Percentiles rank a stretch among this genome's conserved stretches.
phyloP scores from a whole-genome alignment of 2,888 invertebrate genomes.

The Microplitis deprimator region DNA sequence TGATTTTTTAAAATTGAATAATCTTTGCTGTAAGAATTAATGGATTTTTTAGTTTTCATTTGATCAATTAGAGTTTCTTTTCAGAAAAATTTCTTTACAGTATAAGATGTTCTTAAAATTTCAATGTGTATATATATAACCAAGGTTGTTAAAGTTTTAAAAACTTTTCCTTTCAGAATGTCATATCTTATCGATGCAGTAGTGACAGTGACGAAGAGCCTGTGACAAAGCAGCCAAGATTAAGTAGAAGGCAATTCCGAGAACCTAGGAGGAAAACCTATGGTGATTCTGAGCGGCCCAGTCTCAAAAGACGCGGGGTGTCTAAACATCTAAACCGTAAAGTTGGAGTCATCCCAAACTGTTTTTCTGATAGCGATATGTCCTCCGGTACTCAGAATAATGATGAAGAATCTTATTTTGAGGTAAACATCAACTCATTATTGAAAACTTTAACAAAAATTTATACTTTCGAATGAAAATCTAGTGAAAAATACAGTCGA shows the following conservation, averaged over 20 bases:
- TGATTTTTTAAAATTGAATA: too few relatives aligned
- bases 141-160: neutral
- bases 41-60: too few relatives aligned
- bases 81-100: too few relatives aligned
- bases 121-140: too few relatives aligned
- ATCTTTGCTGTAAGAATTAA: too few relatives aligned
- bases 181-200: conserved; percentile 74
- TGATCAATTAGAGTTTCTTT: too few relatives aligned
- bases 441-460: too few relatives aligned
- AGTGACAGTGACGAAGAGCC: conserved; percentile 83
- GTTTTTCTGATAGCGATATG: conserved; percentile 66
- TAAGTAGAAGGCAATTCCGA: conserved; percentile 68
- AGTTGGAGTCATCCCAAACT: conserved; percentile 44
- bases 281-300: conserved; percentile 43
- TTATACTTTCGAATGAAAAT: too few relatives aligned
- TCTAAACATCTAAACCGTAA: conserved; percentile 48
- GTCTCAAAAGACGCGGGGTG: conserved; percentile 47
- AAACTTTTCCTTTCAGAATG: conserved; percentile 73
- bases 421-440: conserved; percentile 58
- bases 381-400: conserved; percentile 64
- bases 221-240: conserved; percentile 81
- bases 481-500: too few relatives aligned
- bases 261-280: conserved; percentile 56
- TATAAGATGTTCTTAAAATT: too few relatives aligned
- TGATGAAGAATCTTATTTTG: conserved; percentile 71